These are phyloP conservation scores for Dynastes grantii DNA, from an alignment of 2,888 invertebrate genomes.

Conservation along the genomic window DNA sequence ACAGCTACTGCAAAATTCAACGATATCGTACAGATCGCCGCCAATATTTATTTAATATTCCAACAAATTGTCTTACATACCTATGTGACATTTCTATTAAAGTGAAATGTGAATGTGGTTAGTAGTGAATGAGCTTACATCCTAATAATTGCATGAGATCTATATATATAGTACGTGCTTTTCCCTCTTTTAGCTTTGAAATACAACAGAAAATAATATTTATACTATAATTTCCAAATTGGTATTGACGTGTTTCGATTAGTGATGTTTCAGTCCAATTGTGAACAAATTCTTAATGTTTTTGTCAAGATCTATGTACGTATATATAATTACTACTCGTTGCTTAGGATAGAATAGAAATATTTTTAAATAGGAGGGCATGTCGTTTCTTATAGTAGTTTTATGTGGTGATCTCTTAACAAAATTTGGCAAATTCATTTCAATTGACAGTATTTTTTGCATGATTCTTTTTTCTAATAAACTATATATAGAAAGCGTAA, in stretches of 20 bases:
- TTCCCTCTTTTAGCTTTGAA: background rate
- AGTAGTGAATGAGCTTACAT: constrained; percentile 11
- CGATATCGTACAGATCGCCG: constrained; percentile 5
- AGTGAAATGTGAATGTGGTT: constrained; percentile 4
- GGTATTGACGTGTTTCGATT: background rate
- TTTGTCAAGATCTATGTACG: background rate
- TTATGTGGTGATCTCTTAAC: too few species aligned
- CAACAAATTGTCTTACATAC: constrained; percentile 14
- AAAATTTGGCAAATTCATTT: too few species aligned
- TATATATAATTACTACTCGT: background rate
- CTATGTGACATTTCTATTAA: background rate
- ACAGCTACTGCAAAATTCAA: constrained; percentile 2
- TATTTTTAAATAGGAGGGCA: background rate
- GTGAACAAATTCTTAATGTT: background rate
- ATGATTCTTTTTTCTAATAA: too few species aligned
- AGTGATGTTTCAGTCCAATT: too few species aligned
- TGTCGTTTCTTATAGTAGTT: too few species aligned
- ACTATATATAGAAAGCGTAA: background rate
- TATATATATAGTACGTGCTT: background rate
- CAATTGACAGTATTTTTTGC: too few species aligned
- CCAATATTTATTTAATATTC: constrained; percentile 12
- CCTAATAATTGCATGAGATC: constrained; percentile 23
- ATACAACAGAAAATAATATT: background rate
- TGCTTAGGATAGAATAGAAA: constrained; percentile 8
- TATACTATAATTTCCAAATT: background rate